Evolutionary conservation across 2,888 invertebrate genomes (phyloP), one percentile per base, ranked within the genome.

Genomic region (Craniophora ligustri): DNA sequence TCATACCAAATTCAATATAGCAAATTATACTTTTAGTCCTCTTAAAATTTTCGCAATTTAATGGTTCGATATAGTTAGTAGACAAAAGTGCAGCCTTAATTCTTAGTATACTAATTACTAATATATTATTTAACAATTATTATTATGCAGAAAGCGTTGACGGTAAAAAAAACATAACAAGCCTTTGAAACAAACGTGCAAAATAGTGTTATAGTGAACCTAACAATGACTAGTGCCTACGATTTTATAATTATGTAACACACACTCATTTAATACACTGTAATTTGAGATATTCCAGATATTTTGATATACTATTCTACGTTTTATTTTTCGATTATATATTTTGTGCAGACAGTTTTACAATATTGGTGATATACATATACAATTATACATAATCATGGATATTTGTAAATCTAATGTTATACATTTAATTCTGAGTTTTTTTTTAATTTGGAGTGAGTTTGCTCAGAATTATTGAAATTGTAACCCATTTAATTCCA

Each of bases 201-300:
- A 26, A 16, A 47, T 14, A 49, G 39, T 53, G 75, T 48, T 45
- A 47, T 15, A 50, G 39, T 53, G 75, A 50, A 48, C 56, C 32
- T 74, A 70, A 71, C 19, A 55, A 75, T 72, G 72, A 72, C 72
- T 72, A 72, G 72, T 72, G 72, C 57, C 67, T 71, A 75, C 32
- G 44, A 59, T 53, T 31, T 26, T 40, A 44, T 40, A 34, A 65
- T 44, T 40, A 61, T 42, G 44, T 21, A 40, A 40, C 59, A 38
- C 21, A 31, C 40, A 38, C 46, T n/a, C 44, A 10, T 16, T 15
- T 40, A 50, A 5, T 23, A 23, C 23, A 46, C 13, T 18, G 30
- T 4, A 31, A 36, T 54, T 49, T 10, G 30, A 63, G 39, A 18
- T 19, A 51, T 64, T 54, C 39, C 28, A 51, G 35, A 47, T 36